Conservation (phyloP, 2,113 vertebrate species). For the Miniopterus natalensis region DNA sequence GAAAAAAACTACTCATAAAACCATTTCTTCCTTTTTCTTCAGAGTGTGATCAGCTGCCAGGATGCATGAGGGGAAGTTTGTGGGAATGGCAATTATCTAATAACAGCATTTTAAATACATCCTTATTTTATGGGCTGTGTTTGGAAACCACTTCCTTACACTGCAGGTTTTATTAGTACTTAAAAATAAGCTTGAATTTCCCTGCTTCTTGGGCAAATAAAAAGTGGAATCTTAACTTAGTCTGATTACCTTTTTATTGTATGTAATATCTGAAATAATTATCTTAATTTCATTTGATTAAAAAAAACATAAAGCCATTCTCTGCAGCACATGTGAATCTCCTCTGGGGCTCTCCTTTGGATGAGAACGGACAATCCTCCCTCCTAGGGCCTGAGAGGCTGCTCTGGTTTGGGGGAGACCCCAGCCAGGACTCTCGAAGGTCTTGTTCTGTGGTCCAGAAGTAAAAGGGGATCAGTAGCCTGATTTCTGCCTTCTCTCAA, state of each 20-base stretch:
- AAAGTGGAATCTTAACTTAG: constrained; percentile 56
- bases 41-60: constrained; percentile 69
- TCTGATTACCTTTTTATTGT: constrained; percentile 10
- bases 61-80: constrained; percentile 78
- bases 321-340: background rate
- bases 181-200: constrained; percentile 80
- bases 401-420: background rate
- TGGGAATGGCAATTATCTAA: constrained; percentile 77
- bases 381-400: background rate
- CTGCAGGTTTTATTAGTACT: constrained; percentile 77
- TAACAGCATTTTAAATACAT: constrained; percentile 78
- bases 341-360: background rate
- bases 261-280: constrained; percentile 51
- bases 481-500: background rate
- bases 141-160: constrained; percentile 73
- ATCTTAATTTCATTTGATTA: constrained; percentile 63
- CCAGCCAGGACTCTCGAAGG: background rate
- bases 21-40: constrained; percentile 81
- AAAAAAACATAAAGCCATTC: constrained; percentile 32
- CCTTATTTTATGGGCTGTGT: constrained; percentile 78
- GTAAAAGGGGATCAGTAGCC: background rate
- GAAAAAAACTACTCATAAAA: constrained; percentile 69
- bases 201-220: constrained; percentile 72
- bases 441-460: background rate
- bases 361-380: background rate